A percentile compares a stretch with the other conserved stretches of the same genome.
phyloP scores from a whole-genome alignment of 2,797 vertebrate genomes.

The Spinibarbus caldwelli region DNA sequence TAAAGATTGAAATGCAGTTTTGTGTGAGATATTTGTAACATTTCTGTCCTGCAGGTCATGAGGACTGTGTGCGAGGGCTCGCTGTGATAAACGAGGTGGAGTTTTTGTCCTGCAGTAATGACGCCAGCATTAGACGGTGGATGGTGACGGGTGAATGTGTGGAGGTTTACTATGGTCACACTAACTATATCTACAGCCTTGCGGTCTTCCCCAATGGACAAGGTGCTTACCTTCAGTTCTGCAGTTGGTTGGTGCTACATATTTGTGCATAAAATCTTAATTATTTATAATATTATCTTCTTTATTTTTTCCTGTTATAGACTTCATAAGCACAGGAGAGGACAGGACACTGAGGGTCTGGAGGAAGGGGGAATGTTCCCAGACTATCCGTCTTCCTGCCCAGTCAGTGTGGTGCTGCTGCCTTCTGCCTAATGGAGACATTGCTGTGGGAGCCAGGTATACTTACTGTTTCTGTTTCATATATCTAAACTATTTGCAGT shows the following conservation, averaged over 20 bases:
- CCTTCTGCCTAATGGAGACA: constrained; percentile 90
- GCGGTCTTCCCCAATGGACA: constrained; percentile 88
- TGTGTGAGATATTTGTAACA: neutral
- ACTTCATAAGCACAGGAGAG: constrained; percentile 94
- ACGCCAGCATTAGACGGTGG: constrained; percentile 93
- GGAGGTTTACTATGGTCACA: constrained; percentile 92
- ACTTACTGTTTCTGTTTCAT: neutral
- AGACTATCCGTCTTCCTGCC: constrained; percentile 92
- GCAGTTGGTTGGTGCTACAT: neutral
- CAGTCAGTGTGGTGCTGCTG: constrained; percentile 98
- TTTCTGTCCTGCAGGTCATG: constrained; percentile 82
- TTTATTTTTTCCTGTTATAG: constrained; percentile 69
- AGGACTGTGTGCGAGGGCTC: constrained; percentile 95
- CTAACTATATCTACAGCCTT: constrained; percentile 97
- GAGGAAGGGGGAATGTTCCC: constrained; percentile 88
- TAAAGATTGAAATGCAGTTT: neutral
- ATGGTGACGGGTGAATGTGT: constrained; percentile 90
- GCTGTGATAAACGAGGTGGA: constrained; percentile 89
- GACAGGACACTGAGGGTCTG: constrained; percentile 93
- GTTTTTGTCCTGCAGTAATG: constrained; percentile 98
- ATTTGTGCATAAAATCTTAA: neutral
- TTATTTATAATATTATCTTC: neutral
- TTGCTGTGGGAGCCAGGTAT: constrained; percentile 94
- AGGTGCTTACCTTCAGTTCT: constrained; percentile 78
- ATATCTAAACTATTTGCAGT: neutral